Evolutionary conservation across 2,888 invertebrate species (phyloP), one percentile per base, ranked within the genome.

Genomic region (Drosophila pseudotakahashii): DNA sequence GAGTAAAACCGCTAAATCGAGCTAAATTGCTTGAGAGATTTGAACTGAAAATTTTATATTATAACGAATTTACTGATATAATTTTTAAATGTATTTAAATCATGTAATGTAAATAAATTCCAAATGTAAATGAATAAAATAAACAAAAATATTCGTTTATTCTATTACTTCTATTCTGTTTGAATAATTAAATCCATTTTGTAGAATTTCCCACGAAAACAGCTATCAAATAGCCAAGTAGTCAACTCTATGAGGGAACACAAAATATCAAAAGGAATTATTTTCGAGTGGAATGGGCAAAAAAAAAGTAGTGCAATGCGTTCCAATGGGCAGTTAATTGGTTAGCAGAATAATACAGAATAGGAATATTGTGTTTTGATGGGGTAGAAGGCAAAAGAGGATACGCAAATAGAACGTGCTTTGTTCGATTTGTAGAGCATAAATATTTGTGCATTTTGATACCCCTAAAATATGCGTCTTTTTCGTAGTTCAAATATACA

Each of bases 281-380:
- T n/a, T 32, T 55, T 34, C 9, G 6, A 36, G 23, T 48, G 16
- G 23, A 63, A 52, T 14, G 36, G 42, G 42, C 41, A 48, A 19
- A 44, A 26, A 16, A 66, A 19, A 67, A n/a, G 30, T 42, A 34
- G 36, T 32, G 16, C 32, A 42, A 42, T 14, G 19, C 16, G 30
- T 44, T 36, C 10, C 26, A 42, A 42, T 57, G 47, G 23, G 23
- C 62, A 14, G 45, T 62, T 62, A 48, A 47, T 62, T 39, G 55
- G 47, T 32, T 26, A n/a, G 19, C 26, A 39, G 16, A 58, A 58
- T 45, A 50, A 41, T 16, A 14, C 39, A 30, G 52, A 23, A 37
- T 37, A 30, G 30, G 16, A 41, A 42, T 50, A n/a, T 23, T 19
- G 30, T 13, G 19, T n/a, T 36, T 36, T 51, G 4, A 42, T 11